A percentile compares a stretch with the other conserved stretches of the same genome.
Evolutionary conservation across 2,797 vertebrate genomes (phyloP).

Genomic region (Rhynchonycteris naso): DNA sequence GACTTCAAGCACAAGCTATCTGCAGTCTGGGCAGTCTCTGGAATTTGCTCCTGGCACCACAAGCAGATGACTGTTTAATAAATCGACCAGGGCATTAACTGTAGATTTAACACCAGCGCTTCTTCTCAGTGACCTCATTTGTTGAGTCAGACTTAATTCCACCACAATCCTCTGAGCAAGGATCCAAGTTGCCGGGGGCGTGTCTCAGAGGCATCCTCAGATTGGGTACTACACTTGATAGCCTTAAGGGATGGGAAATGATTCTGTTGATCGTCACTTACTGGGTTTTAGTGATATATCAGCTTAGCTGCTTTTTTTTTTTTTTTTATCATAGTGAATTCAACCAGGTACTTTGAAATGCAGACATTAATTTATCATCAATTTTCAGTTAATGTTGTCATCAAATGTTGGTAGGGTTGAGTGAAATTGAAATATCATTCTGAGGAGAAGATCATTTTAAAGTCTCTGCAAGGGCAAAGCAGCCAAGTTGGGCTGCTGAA

Average conservation of each 20-base stretch:
- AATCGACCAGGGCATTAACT: neutral
- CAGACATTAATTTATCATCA: neutral
- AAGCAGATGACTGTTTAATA: neutral
- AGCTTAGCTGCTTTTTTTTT: neutral
- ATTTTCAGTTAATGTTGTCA: neutral
- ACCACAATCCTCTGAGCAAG: neutral
- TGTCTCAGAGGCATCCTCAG: neutral
- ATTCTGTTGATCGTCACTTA: neutral
- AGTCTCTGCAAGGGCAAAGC: neutral
- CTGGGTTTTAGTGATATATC: neutral
- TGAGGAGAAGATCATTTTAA: conserved; percentile 31
- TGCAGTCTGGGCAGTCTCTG: neutral
- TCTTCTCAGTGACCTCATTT: conserved; percentile 55
- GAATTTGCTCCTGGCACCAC: conserved; percentile 23
- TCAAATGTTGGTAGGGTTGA: neutral
- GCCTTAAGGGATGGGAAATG: neutral
- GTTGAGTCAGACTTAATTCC: conserved; percentile 63
- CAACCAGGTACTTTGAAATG: neutral
- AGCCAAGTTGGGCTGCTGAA: neutral
- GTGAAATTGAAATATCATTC: conserved; percentile 31
- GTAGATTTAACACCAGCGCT: neutral
- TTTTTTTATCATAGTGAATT: neutral
- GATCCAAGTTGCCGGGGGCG: neutral
- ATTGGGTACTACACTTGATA: no score
- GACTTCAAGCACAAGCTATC: neutral